These are phyloP conservation scores for Sipha flava DNA, from an alignment of 1,140 invertebrate genomes.

Conservation along the genomic window DNA sequence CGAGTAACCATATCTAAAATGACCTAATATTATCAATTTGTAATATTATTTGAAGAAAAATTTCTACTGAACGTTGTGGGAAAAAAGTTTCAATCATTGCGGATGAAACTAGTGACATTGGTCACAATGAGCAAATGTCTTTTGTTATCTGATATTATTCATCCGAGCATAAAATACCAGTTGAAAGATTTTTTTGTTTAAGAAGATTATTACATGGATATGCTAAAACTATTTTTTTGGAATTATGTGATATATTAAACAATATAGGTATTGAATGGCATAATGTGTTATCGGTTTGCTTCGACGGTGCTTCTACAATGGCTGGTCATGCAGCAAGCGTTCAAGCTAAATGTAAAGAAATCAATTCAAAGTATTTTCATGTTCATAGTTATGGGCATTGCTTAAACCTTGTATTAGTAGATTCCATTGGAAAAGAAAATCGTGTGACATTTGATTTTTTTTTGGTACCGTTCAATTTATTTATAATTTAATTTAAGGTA, in stretches of 20 bases:
- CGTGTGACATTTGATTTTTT: slow-evolving; percentile 7
- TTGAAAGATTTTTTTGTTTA: too few relatives aligned
- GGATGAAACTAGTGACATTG: too few relatives aligned
- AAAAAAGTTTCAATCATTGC: too few relatives aligned
- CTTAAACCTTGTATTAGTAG: background rate
- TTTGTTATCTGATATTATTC: too few relatives aligned
- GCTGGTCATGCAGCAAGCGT: background rate
- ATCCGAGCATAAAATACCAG: too few relatives aligned
- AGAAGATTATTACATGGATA: too few relatives aligned
- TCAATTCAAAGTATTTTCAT: background rate
- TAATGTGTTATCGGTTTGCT: background rate
- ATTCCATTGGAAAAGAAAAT: background rate
- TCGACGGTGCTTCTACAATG: slow-evolving; percentile 29
- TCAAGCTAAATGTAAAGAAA: slow-evolving; percentile 22
- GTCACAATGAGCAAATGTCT: too few relatives aligned
- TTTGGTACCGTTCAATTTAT: slow-evolving; percentile 28
- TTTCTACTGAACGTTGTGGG: too few relatives aligned
- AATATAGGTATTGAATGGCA: background rate
- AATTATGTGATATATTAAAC: background rate
- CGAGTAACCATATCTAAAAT: too few relatives aligned
- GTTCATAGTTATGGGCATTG: slow-evolving; percentile 13
- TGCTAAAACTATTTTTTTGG: background rate
- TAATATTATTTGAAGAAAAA: too few relatives aligned
- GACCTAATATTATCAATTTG: too few relatives aligned
- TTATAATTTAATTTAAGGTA: slow-evolving; percentile 34